phyloP scores from a whole-genome alignment of 2,888 invertebrate genomes.

The Allophyes oxyacanthae region DNA sequence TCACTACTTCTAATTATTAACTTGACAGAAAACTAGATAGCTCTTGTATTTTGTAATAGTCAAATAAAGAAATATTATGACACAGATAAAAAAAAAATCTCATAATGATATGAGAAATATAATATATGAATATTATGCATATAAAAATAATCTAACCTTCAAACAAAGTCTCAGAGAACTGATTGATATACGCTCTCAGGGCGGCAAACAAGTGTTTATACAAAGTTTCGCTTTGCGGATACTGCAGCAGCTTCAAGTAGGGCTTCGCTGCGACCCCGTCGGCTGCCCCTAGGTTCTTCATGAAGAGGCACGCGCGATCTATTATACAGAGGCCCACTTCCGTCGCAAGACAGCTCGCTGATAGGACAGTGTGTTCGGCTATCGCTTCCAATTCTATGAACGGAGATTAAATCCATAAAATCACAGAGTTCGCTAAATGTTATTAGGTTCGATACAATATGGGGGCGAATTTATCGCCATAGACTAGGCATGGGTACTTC shows the following conservation, averaged over 20 bases:
- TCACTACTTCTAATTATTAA: no score
- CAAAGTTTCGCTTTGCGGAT: slow-evolving; percentile 96
- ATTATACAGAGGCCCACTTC: slow-evolving; percentile 96
- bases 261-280: slow-evolving; percentile 95
- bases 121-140: no score
- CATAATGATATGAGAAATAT: no score
- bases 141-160: slow-evolving; percentile 90
- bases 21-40: no score
- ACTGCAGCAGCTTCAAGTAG: slow-evolving; percentile 95
- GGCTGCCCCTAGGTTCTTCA: slow-evolving; percentile 93
- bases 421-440: no score
- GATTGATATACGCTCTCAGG: slow-evolving; percentile 96
- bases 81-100: no score
- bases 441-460: no score
- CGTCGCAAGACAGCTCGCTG: slow-evolving; percentile 91
- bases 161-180: slow-evolving; percentile 95
- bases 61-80: no score
- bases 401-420: background rate
- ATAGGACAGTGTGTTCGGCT: slow-evolving; percentile 80
- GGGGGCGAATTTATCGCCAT: no score
- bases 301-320: slow-evolving; percentile 96
- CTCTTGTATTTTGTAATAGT: no score
- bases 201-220: slow-evolving; percentile 98
- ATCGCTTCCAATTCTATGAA: slow-evolving; percentile 79
- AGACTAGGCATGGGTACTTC: no score